These are phyloP conservation scores for Oostethus manadensis DNA, from an alignment of 2,113 vertebrate genomes.

Conservation along the genomic window DNA sequence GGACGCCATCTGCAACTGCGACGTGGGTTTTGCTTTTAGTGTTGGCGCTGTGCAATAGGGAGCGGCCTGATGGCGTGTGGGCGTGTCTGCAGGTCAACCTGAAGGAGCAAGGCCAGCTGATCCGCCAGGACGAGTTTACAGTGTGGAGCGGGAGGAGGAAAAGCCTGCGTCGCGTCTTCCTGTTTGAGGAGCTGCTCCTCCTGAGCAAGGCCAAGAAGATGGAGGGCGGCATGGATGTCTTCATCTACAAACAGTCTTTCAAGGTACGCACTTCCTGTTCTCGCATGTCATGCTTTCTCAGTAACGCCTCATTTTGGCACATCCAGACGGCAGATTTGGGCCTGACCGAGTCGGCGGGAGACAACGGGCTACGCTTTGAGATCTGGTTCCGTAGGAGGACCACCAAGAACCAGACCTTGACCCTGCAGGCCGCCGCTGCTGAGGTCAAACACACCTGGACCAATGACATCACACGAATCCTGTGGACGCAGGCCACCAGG, in stretches of 20 bases:
- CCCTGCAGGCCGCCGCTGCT: constrained; percentile 68
- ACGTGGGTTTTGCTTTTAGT: constrained; percentile 68
- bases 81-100: constrained; percentile 73
- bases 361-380: constrained; percentile 77
- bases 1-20: constrained; percentile 92
- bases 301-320: not conserved
- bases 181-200: constrained; percentile 81
- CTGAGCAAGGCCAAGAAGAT: constrained; percentile 80
- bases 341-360: constrained; percentile 76
- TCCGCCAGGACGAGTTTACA: constrained; percentile 78
- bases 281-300: not conserved
- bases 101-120: constrained; percentile 81
- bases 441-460: constrained; percentile 84
- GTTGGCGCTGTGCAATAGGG: too few relatives aligned
- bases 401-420: constrained; percentile 77
- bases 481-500: constrained; percentile 88
- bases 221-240: constrained; percentile 74
- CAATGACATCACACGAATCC: constrained; percentile 79
- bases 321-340: constrained; percentile 77
- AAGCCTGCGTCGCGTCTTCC: constrained; percentile 75
- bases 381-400: constrained; percentile 81
- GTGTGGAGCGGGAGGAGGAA: constrained; percentile 76
- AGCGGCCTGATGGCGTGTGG: not conserved
- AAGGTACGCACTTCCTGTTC: constrained; percentile 60
- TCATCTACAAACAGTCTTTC: constrained; percentile 80